Percentiles rank a stretch among this genome's conserved stretches.
Conservation (phyloP, 2,113 vertebrate species). For the Strix aluco region DNA sequence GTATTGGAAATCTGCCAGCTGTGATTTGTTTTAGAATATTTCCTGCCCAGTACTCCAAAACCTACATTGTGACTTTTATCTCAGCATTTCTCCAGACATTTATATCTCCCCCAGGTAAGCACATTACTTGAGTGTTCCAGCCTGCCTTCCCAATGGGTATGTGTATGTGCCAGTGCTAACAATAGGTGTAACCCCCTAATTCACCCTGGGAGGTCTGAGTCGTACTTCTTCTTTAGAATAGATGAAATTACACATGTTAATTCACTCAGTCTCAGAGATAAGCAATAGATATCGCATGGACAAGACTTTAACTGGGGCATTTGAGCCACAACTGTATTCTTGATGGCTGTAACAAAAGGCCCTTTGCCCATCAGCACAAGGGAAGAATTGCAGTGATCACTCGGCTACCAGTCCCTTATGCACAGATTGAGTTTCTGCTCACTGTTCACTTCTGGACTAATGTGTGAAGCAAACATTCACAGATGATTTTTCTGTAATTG, state of each 20-base stretch:
- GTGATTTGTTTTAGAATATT: background rate
- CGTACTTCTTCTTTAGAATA: background rate
- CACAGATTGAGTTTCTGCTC: background rate
- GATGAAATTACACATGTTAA: background rate
- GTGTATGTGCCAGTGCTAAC: background rate
- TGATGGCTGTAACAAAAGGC: background rate
- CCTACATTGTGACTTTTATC: background rate
- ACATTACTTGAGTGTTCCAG: background rate
- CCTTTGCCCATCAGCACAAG: background rate
- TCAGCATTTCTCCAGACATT: background rate
- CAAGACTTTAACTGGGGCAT: background rate
- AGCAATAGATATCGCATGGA: background rate
- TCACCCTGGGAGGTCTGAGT: background rate
- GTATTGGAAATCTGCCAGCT: background rate
- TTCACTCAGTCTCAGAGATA: background rate
- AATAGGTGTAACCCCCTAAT: background rate
- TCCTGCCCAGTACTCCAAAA: background rate
- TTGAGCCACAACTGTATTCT: background rate
- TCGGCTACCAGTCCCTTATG: background rate
- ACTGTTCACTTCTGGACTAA: background rate
- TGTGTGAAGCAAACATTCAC: background rate
- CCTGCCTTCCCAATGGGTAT: background rate
- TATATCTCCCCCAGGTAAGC: background rate
- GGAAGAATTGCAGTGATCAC: background rate
- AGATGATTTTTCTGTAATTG: background rate